Conservation (phyloP, 2,888 invertebrate genomes). For the Syrista parreyssii region DNA sequence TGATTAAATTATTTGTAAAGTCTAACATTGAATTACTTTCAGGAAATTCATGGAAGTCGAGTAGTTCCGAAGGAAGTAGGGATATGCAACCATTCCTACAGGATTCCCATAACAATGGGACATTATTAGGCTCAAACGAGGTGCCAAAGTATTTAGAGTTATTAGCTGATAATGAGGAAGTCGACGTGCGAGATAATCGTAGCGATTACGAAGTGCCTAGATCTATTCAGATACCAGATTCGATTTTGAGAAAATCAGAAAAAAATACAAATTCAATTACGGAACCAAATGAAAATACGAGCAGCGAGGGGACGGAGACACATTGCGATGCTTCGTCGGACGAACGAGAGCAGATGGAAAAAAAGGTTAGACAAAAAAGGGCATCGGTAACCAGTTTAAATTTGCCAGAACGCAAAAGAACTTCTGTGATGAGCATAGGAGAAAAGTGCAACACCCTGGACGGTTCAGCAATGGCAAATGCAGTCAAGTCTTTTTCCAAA, state of each 20-base stretch:
- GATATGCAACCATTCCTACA: conserved; percentile 68
- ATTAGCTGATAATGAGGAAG: conserved; percentile 69
- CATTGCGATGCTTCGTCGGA: conserved; percentile 16
- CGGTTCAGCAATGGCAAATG: conserved; percentile 33
- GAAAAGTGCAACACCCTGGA: conserved; percentile 55
- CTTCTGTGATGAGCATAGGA: conserved; percentile 44
- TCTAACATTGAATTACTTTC: background rate
- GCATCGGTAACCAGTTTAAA: conserved; percentile 54
- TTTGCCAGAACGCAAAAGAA: conserved; percentile 45
- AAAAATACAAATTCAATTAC: background rate
- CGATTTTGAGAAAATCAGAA: background rate
- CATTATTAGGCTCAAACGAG: conserved; percentile 32
- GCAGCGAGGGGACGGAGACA: background rate
- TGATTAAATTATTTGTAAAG: background rate
- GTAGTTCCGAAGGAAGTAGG: conserved; percentile 66
- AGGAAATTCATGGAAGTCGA: conserved; percentile 69
- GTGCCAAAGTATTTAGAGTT: conserved; percentile 76
- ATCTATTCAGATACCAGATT: conserved; percentile 46
- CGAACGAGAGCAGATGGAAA: conserved; percentile 29
- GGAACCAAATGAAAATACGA: conserved; percentile 1
- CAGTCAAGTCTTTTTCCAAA: conserved; percentile 42
- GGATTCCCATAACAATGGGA: conserved; percentile 48
- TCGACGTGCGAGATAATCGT: conserved; percentile 63
- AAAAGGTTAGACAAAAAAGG: conserved; percentile 40
- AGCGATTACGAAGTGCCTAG: conserved; percentile 77